phyloP scores from a whole-genome alignment of 2,888 invertebrate genomes.

The Protonemura montana region DNA sequence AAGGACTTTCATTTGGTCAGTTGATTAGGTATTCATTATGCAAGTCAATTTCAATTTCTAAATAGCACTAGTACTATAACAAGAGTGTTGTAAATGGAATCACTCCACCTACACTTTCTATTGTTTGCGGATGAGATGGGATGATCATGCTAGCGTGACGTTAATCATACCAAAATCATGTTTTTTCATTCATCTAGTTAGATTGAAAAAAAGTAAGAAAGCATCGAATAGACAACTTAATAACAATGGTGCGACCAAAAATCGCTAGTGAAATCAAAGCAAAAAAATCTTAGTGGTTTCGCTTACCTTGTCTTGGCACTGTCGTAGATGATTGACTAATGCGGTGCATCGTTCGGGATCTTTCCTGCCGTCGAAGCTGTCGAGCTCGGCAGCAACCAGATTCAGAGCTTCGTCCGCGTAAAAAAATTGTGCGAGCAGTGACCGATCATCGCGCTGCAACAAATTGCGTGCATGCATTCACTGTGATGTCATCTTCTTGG shows the following conservation, averaged over 20 bases:
- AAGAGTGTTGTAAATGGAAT: background rate
- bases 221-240: background rate
- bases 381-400: constrained; percentile 93
- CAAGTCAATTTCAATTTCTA: background rate
- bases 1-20: background rate
- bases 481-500: background rate
- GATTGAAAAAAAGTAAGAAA: background rate
- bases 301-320: constrained; percentile 77
- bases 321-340: constrained; percentile 92
- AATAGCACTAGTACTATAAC: background rate
- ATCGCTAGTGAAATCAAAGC: background rate
- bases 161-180: background rate
- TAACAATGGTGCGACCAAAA: background rate
- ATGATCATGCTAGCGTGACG: background rate
- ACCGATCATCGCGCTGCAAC: constrained; percentile 89
- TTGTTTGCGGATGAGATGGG: background rate
- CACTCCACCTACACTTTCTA: background rate
- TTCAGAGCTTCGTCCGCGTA: constrained; percentile 97
- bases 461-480: constrained; percentile 48
- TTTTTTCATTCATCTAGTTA: background rate
- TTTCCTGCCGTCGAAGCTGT: constrained; percentile 98
- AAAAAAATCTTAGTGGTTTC: background rate
- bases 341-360: constrained; percentile 96
- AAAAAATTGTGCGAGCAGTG: constrained; percentile 94
- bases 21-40: background rate